A percentile compares a stretch with the other conserved stretches of the same genome.
Evolutionary conservation across 2,797 vertebrate genomes (phyloP).

Genomic region (Tauraco hartlaubi): DNA sequence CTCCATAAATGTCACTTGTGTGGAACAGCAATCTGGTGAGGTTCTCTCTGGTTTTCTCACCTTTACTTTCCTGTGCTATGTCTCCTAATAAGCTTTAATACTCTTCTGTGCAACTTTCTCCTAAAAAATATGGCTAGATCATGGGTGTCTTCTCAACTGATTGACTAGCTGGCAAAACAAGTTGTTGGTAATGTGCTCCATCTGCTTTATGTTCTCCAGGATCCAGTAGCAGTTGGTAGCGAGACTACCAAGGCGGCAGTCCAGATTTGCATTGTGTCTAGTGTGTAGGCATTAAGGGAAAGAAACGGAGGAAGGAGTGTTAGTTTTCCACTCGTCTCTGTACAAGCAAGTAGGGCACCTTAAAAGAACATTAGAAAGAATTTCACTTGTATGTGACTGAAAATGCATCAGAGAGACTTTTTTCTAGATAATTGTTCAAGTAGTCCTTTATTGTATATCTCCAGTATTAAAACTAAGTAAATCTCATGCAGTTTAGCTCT

Average conservation of each 20-base stretch:
- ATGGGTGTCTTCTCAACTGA: slow-evolving; percentile 37
- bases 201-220: slow-evolving; percentile 65
- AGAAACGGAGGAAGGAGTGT: not conserved
- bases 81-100: not conserved
- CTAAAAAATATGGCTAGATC: slow-evolving; percentile 1
- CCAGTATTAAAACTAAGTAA: not conserved
- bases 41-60: not conserved
- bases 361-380: not conserved
- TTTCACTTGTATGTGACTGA: not conserved
- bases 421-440: slow-evolving; percentile 17
- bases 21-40: not conserved
- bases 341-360: not conserved
- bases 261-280: slow-evolving; percentile 50
- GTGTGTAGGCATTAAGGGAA: slow-evolving; percentile 25
- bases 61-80: not conserved
- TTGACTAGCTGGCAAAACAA: slow-evolving; percentile 44
- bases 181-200: slow-evolving; percentile 33
- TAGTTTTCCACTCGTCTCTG: not conserved
- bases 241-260: slow-evolving; percentile 10
- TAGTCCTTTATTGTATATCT: not conserved
- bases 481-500: not conserved
- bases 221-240: slow-evolving; percentile 58
- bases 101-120: not conserved
- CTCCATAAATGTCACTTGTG: not conserved
- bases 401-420: not conserved